phyloP scores from a whole-genome alignment of 2,888 invertebrate species.

The Lasioglossum zephyrum region DNA sequence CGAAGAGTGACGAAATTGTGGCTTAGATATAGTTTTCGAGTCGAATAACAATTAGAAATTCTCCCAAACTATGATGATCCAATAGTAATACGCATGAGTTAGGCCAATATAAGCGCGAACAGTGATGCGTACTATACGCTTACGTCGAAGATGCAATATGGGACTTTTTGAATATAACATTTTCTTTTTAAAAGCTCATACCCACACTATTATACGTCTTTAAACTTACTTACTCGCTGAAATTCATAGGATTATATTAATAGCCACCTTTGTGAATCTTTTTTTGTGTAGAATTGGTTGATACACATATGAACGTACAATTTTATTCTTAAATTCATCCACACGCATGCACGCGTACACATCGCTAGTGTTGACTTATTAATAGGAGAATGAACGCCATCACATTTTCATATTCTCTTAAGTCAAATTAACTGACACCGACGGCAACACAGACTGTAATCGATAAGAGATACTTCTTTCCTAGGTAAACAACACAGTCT shows the following conservation, averaged over 20 bases:
- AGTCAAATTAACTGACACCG: not conserved
- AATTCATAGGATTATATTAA: not conserved
- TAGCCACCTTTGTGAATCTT: not conserved
- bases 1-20: not conserved
- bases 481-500: not conserved
- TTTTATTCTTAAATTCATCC: constrained; percentile 12
- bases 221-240: not conserved
- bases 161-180: not conserved
- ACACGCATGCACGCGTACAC: not conserved
- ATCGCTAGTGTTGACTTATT: not conserved
- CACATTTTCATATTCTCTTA: constrained; percentile 30
- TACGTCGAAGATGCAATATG: not conserved
- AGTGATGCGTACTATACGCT: not conserved
- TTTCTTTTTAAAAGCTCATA: not conserved
- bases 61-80: not conserved
- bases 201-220: not conserved
- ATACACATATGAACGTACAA: not conserved
- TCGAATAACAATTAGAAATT: not conserved
- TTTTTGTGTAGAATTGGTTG: not conserved
- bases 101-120: not conserved
- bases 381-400: not conserved
- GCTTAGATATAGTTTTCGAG: not conserved
- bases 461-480: not conserved
- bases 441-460: not conserved
- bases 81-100: not conserved